These are phyloP conservation scores for Ahaetulla prasina DNA, from an alignment of 2,113 vertebrate species.

Conservation along the genomic window DNA sequence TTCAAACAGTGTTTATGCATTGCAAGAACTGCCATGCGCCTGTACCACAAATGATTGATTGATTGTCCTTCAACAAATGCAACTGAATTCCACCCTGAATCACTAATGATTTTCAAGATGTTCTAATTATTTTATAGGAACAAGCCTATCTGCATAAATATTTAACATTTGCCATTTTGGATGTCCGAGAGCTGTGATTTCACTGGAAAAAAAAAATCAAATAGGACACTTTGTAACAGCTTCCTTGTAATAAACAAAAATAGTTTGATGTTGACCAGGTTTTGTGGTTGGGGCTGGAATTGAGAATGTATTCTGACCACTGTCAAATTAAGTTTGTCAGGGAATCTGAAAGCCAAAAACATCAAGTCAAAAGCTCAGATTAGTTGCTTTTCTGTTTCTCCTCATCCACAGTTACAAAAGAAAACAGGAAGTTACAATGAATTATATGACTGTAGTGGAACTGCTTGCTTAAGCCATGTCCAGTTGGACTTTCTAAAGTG, in stretches of 20 bases:
- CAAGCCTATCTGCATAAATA: background rate
- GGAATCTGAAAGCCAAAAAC: background rate
- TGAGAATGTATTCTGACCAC: background rate
- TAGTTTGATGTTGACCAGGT: background rate
- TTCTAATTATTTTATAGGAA: background rate
- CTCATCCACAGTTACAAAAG: constrained; percentile 8
- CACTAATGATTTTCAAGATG: background rate
- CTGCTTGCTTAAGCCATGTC: constrained; percentile 8
- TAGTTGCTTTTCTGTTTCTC: constrained; percentile 27
- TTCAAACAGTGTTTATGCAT: background rate
- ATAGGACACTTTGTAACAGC: background rate
- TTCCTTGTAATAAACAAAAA: background rate
- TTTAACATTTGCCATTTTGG: background rate
- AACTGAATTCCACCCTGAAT: background rate
- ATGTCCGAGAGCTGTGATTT: background rate
- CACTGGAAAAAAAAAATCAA: background rate
- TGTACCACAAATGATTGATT: background rate
- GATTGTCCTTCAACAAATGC: background rate
- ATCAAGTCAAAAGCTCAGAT: background rate
- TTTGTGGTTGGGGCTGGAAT: background rate
- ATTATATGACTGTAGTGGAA: constrained; percentile 21
- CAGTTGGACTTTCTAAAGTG: background rate
- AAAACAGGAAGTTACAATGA: constrained; percentile 48
- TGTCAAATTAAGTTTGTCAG: background rate
- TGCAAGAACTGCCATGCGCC: background rate